Evolutionary conservation across 2,888 invertebrate genomes (phyloP).

Genomic region (Gymnoscelis rufifasciata): DNA sequence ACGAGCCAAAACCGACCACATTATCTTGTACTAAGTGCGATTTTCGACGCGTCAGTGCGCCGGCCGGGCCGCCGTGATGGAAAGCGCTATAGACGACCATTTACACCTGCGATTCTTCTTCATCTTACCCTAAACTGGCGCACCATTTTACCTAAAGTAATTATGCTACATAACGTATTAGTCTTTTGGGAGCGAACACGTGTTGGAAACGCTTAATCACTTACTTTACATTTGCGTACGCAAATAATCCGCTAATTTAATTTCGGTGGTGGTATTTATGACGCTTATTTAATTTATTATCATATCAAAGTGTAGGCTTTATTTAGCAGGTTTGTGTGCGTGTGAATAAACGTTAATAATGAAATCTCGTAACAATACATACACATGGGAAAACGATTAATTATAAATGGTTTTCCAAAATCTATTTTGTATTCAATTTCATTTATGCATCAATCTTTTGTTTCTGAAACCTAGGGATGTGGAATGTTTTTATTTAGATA

Average conservation of each 20-base stretch:
- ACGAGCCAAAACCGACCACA: constrained; percentile 57
- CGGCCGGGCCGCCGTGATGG: constrained; percentile 53
- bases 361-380: constrained; percentile 61
- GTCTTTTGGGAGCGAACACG: constrained; percentile 74
- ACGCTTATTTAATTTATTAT: constrained; percentile 75
- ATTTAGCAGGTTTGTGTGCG: constrained; percentile 63
- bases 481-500: too few species aligned
- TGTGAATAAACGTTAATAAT: constrained; percentile 67
- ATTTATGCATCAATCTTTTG: constrained; percentile 32
- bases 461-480: not conserved
- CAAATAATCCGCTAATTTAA: constrained; percentile 76
- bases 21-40: constrained; percentile 45
- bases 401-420: constrained; percentile 49
- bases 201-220: constrained; percentile 75
- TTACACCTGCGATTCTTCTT: constrained; percentile 78
- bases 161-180: constrained; percentile 75
- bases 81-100: constrained; percentile 70
- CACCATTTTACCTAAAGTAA: constrained; percentile 72
- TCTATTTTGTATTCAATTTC: constrained; percentile 40
- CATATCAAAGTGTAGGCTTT: constrained; percentile 71
- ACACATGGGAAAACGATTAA: constrained; percentile 59
- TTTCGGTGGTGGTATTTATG: constrained; percentile 69
- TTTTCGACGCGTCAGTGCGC: constrained; percentile 37
- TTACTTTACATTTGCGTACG: constrained; percentile 74
- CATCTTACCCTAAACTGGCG: constrained; percentile 73